Conservation (phyloP, 2,113 vertebrate genomes). For the Poicephalus meyeri region DNA sequence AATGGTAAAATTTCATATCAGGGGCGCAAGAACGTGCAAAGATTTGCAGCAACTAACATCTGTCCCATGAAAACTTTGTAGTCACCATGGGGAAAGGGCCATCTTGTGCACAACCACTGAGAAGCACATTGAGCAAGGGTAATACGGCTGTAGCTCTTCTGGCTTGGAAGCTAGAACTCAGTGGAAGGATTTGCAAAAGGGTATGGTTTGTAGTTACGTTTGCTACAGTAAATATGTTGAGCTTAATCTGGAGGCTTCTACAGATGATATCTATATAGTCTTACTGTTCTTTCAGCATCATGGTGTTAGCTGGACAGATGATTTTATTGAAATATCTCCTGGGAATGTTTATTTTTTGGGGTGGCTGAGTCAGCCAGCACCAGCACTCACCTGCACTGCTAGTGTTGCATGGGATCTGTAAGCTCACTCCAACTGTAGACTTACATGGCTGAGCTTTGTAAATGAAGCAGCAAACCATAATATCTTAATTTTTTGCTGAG, state of each 20-base stretch:
- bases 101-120: neutral
- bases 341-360: neutral
- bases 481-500: neutral
- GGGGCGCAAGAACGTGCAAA: neutral
- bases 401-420: neutral
- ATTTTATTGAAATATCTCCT: neutral
- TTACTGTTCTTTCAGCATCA: neutral
- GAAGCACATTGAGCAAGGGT: accelerated
- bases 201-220: neutral
- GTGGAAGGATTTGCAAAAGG: neutral
- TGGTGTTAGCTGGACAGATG: neutral
- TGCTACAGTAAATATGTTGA: neutral
- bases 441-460: neutral
- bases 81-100: neutral
- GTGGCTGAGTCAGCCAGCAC: neutral
- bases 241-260: neutral
- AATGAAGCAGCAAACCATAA: neutral
- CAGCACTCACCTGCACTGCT: neutral
- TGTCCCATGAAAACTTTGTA: neutral
- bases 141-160: neutral
- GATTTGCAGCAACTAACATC: neutral
- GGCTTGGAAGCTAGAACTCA: neutral
- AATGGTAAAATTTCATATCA: neutral
- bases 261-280: neutral
- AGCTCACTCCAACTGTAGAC: neutral